Conservation (phyloP, 30 jellyfish, hydroid and myxozoan species). For the Chironex yamaguchii region DNA sequence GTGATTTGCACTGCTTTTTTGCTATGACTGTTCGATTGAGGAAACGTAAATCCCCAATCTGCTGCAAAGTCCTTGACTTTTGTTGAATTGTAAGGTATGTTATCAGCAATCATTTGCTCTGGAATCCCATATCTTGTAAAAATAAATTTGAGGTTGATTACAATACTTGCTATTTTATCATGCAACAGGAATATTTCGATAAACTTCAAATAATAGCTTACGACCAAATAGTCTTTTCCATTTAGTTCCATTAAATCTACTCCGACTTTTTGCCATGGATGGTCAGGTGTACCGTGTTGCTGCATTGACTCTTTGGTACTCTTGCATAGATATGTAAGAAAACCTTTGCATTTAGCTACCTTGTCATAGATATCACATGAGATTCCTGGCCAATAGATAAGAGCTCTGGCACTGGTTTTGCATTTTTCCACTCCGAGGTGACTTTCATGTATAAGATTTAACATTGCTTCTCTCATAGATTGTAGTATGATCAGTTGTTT, state of each 20-base stretch:
- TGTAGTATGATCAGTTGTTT: slow-evolving; percentile 20
- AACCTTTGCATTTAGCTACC: background rate
- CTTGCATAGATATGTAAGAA: background rate
- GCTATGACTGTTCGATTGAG: too few species aligned
- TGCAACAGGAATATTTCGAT: slow-evolving; percentile 1
- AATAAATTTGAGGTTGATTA: background rate
- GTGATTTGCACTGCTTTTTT: too few species aligned
- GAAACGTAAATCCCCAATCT: too few species aligned
- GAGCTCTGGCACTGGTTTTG: slow-evolving; percentile 13
- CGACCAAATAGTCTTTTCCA: slow-evolving; percentile 1
- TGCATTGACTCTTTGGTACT: slow-evolving; percentile 16
- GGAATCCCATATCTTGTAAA: slow-evolving; percentile 61
- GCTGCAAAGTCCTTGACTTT: too few species aligned
- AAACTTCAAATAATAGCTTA: background rate
- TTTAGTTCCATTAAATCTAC: slow-evolving; percentile 39
- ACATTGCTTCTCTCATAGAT: slow-evolving; percentile 37
- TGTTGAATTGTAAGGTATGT: slow-evolving; percentile 45
- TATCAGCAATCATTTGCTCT: slow-evolving; percentile 32
- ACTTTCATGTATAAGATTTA: background rate
- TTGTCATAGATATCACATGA: background rate
- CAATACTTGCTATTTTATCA: background rate
- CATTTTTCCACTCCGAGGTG: slow-evolving; percentile 27
- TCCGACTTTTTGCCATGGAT: slow-evolving; percentile 41
- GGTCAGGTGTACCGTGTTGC: background rate
- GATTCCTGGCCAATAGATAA: slow-evolving; percentile 37